Evolutionary conservation across 2,113 vertebrate species (phyloP).

Genomic region (Philantomba maxwellii): DNA sequence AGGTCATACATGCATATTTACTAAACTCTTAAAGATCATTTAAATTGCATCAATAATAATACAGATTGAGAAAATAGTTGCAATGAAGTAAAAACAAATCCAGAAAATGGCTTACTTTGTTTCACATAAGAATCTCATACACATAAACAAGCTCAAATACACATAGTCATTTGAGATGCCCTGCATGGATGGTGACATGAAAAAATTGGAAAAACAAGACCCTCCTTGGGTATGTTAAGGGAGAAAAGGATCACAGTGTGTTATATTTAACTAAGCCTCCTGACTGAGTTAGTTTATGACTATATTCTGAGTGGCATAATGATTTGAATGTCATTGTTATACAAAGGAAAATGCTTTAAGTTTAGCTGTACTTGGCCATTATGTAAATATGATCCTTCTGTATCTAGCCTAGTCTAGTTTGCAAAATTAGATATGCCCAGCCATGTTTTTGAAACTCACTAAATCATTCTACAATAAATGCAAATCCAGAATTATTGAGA

Average conservation of each 20-base stretch:
- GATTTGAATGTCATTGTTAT: slow-evolving; percentile 53
- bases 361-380: slow-evolving; percentile 54
- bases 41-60: background rate
- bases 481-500: background rate
- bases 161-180: background rate
- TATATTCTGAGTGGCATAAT: slow-evolving; percentile 21
- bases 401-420: slow-evolving; percentile 38
- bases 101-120: background rate
- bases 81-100: background rate
- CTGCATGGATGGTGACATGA: background rate
- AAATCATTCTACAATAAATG: slow-evolving; percentile 41
- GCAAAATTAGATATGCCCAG: slow-evolving; percentile 26
- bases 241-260: background rate
- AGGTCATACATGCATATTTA: background rate
- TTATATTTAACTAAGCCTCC: slow-evolving; percentile 29
- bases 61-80: background rate
- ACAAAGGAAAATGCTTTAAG: slow-evolving; percentile 46
- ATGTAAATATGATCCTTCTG: slow-evolving; percentile 13
- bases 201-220: background rate
- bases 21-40: background rate
- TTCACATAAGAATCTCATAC: background rate
- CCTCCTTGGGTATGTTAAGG: background rate
- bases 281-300: slow-evolving; percentile 10
- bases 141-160: background rate
- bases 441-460: slow-evolving; percentile 40